phyloP scores from a whole-genome alignment of 2,888 invertebrate species.

The Habrosyne pyritoides region DNA sequence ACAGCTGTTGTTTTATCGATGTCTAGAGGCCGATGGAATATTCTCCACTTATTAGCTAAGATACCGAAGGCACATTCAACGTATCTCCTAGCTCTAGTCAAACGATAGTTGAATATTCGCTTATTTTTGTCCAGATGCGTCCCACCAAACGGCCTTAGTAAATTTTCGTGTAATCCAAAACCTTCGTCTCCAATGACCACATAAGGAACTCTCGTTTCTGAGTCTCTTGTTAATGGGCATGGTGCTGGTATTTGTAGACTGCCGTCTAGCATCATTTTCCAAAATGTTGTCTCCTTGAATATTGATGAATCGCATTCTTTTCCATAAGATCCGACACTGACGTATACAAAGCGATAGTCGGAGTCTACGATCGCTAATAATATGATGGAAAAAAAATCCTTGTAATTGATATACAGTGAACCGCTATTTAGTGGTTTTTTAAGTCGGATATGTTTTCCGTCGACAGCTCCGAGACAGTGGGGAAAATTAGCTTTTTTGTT shows the following conservation, averaged over 20 bases:
- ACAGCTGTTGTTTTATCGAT: constrained; percentile 16
- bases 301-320: constrained; percentile 33
- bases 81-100: no score
- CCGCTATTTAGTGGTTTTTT: constrained; percentile 24
- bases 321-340: constrained; percentile 29
- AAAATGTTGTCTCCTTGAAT: constrained; percentile 29
- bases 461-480: no score
- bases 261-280: constrained; percentile 29
- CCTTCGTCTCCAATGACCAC: constrained; percentile 24
- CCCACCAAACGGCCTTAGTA: constrained; percentile 20
- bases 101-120: constrained; percentile 21
- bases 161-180: constrained; percentile 19
- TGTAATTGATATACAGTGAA: constrained; percentile 26
- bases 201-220: constrained; percentile 23
- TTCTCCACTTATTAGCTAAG: constrained; percentile 25
- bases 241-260: constrained; percentile 28
- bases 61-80: constrained; percentile 27
- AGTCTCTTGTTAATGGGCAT: constrained; percentile 21
- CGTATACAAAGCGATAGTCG: constrained; percentile 27
- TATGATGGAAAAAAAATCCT: constrained; percentile 29
- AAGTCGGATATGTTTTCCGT: constrained; percentile 31
- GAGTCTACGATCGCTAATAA: constrained; percentile 31
- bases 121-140: constrained; percentile 20
- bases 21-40: constrained; percentile 22
- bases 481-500: constrained; percentile 23